Percentiles rank a stretch among this genome's conserved stretches.
These are phyloP conservation scores for Lepidostoma basale DNA, from an alignment of 1,140 invertebrate genomes.

Conservation along the genomic window DNA sequence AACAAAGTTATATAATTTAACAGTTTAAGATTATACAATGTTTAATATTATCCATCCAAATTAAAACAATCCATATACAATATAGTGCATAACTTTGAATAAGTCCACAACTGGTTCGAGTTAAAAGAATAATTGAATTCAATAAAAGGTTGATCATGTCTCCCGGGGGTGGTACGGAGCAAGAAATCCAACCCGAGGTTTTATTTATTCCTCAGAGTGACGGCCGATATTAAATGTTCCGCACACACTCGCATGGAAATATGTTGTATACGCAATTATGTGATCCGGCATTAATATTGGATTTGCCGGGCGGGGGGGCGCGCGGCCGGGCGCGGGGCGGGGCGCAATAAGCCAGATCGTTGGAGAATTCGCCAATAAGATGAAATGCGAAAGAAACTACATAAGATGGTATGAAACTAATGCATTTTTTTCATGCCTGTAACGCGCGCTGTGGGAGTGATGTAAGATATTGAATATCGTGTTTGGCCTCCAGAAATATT, in stretches of 20 bases:
- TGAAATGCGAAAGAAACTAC: background rate
- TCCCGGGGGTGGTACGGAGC: background rate
- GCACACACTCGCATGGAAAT: conserved; percentile 39
- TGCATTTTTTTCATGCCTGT: conserved; percentile 10
- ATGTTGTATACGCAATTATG: conserved; percentile 41
- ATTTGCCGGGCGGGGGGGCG: conserved; percentile 24
- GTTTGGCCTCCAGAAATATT: too few species aligned
- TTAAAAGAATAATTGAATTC: background rate
- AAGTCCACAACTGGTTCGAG: background rate
- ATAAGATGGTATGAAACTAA: background rate
- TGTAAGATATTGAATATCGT: too few species aligned
- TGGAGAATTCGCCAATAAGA: conserved; percentile 1
- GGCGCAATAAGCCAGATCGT: background rate
- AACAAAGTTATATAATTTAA: too few species aligned
- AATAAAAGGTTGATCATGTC: conserved; percentile 1
- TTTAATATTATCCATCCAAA: too few species aligned
- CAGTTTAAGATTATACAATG: too few species aligned
- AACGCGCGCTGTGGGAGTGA: too few species aligned
- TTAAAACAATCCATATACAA: too few species aligned
- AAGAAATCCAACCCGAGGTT: conserved; percentile 27
- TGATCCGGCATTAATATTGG: conserved; percentile 42
- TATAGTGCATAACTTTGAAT: too few species aligned
- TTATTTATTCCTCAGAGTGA: conserved; percentile 34
- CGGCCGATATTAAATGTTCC: conserved; percentile 44
- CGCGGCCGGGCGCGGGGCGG: background rate